Evolutionary conservation across 2,888 invertebrate genomes (phyloP).

Genomic region (Epirrhoe tristata): DNA sequence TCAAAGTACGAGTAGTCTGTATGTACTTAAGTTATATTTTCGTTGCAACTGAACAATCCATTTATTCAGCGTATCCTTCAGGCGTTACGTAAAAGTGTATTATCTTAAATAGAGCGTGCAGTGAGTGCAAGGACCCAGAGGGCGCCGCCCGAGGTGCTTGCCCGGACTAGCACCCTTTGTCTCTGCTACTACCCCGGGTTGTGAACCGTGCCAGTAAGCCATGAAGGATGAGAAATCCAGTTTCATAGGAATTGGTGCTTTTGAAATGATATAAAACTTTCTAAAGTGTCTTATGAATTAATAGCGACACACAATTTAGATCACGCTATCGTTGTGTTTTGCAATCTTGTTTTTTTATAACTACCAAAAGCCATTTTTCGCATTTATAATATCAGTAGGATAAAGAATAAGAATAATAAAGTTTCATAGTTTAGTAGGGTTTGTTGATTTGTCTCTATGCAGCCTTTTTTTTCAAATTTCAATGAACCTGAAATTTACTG

Average conservation of each 20-base stretch:
- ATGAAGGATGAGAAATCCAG: conserved; percentile 39
- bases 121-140: conserved; percentile 69
- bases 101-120: conserved; percentile 64
- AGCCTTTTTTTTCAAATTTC: too few relatives aligned
- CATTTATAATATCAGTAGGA: too few relatives aligned
- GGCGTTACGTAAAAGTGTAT: conserved; percentile 70
- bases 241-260: background rate
- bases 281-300: background rate
- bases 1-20: background rate
- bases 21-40: conserved; percentile 23
- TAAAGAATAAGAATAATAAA: too few relatives aligned
- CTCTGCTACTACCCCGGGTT: conserved; percentile 48
- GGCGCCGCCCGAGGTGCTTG: conserved; percentile 68
- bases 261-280: background rate
- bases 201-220: conserved; percentile 64
- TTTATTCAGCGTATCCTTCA: conserved; percentile 62
- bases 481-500: too few relatives aligned
- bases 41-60: conserved; percentile 33
- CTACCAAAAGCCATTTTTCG: too few relatives aligned
- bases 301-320: background rate
- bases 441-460: too few relatives aligned
- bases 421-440: too few relatives aligned
- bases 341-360: too few relatives aligned
- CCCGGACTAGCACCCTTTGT: conserved; percentile 73
- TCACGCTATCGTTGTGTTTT: too few relatives aligned